Conservation (phyloP, 1,140 invertebrate species). For the Agrypnia vestita region DNA sequence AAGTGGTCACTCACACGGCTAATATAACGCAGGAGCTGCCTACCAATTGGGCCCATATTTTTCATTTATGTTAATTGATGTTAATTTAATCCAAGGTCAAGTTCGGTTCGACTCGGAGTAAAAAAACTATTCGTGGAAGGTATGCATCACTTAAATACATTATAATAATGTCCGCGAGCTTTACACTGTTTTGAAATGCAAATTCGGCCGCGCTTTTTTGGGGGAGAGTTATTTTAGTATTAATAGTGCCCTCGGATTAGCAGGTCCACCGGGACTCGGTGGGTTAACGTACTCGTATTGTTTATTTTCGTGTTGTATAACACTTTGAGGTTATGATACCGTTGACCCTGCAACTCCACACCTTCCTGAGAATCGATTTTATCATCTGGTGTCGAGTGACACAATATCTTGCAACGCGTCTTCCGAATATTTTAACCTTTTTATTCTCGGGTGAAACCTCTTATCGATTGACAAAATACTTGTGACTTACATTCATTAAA, state of each 20-base stretch:
- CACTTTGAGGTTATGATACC: constrained; percentile 31
- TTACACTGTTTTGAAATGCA: constrained; percentile 60
- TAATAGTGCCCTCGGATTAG: constrained; percentile 41
- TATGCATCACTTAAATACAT: constrained; percentile 56
- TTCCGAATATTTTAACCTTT: not conserved
- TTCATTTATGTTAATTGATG: constrained; percentile 62
- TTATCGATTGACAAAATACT: too few relatives aligned
- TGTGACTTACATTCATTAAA: too few relatives aligned
- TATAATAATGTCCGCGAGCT: constrained; percentile 54
- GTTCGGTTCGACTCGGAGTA: constrained; percentile 58
- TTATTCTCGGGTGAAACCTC: too few relatives aligned
- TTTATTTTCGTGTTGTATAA: constrained; percentile 42
- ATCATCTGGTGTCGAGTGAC: constrained; percentile 13
- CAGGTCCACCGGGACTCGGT: constrained; percentile 44
- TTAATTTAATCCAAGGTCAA: constrained; percentile 62
- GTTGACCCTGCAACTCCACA: constrained; percentile 22
- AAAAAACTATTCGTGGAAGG: constrained; percentile 54
- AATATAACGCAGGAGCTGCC: constrained; percentile 35
- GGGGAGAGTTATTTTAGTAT: constrained; percentile 49
- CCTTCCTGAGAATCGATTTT: constrained; percentile 14
- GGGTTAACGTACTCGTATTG: constrained; percentile 36
- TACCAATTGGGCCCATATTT: constrained; percentile 58
- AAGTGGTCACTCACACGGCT: constrained; percentile 25
- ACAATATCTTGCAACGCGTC: not conserved
- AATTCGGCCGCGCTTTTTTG: constrained; percentile 50